phyloP scores from a whole-genome alignment of 1,140 invertebrate genomes.

The Zaprionus ghesquierei region DNA sequence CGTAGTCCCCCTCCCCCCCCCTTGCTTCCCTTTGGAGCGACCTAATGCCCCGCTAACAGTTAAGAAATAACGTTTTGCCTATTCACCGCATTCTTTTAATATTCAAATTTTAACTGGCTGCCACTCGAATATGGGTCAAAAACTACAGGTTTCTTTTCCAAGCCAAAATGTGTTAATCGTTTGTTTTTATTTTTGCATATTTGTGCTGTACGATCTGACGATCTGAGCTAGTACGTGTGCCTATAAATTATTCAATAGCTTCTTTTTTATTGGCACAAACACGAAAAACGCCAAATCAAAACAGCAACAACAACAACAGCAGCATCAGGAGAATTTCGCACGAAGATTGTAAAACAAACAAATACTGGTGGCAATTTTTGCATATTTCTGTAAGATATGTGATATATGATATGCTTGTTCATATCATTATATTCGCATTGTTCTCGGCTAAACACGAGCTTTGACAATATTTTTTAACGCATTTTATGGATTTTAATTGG shows the following conservation, averaged over 20 bases:
- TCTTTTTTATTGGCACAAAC: conserved; percentile 14
- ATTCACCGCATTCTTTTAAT: conserved; percentile 60
- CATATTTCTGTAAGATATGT: conserved; percentile 14
- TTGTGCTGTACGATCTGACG: conserved; percentile 2
- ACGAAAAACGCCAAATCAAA: conserved; percentile 1
- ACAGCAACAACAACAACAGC: not conserved
- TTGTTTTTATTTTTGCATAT: conserved; percentile 44
- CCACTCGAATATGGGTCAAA: conserved; percentile 74
- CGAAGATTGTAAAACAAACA: not conserved
- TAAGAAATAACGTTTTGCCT: conserved; percentile 58
- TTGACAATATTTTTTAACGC: not conserved
- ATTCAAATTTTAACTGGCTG: conserved; percentile 61
- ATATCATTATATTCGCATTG: not conserved
- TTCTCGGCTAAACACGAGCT: not conserved
- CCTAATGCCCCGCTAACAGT: conserved; percentile 49
- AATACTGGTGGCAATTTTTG: conserved; percentile 38
- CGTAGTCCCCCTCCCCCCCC: not conserved
- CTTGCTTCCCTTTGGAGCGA: not conserved
- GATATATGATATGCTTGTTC: not conserved
- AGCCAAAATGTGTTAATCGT: conserved; percentile 67
- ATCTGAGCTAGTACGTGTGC: not conserved
- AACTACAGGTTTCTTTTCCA: conserved; percentile 64
- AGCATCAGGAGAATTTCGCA: not conserved
- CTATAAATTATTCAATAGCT: conserved; percentile 46
- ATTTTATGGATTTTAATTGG: not conserved